Evolutionary conservation across 1,140 invertebrate genomes (phyloP), one percentile per base, ranked within the genome.

Genomic region (Drosophila takahashii): DNA sequence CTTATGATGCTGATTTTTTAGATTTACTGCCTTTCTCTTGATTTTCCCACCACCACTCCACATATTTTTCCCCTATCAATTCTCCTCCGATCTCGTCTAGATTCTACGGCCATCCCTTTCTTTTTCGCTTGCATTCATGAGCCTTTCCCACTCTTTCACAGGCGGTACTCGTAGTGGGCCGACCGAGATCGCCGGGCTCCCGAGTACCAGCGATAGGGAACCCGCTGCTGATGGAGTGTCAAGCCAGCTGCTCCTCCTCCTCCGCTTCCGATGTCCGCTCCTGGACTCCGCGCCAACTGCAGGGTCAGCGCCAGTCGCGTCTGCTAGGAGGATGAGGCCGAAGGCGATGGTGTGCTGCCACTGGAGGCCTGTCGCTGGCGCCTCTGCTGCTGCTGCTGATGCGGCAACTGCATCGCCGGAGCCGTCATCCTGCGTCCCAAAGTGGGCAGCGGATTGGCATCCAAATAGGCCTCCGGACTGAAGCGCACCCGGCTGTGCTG

Each of bases 401-500:
- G 47, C 5, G 61, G 51, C 18, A 62, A 15, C 7, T 71, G 70
- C 44, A 41, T 58, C n/a, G 58, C 67, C 34, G 73, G 87, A n/a
- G 77, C 77, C 10, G 79, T 80, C 87, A 89, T 76, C 4, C 84
- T 47, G 2, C 81, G 64, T 22, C 48, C 50, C 15, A 85, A 7
- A 0, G 41, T 34, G 42, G 77, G 72, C 92, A 92, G 9, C 16
- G 66, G 57, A 42, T 65, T 79, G 62, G 81, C 75, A 58, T 93
- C 94, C 16, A 93, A 67, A 87, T 95, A 94, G 0, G 95, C 95
- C 9, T 96, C 94, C 0, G 96, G 96, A 39, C 96, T 97, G 92
- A 98, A 98, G 1, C 96, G 93, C 2, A 97, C 96, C 6, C 96
- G 93, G 37, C 95, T 94, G 53, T 95, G 94, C 47, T 93, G 93